A percentile compares a stretch with the other conserved stretches of the same genome.
Conservation (phyloP, 2,888 invertebrate genomes). For the Cactoblastis cactorum region DNA sequence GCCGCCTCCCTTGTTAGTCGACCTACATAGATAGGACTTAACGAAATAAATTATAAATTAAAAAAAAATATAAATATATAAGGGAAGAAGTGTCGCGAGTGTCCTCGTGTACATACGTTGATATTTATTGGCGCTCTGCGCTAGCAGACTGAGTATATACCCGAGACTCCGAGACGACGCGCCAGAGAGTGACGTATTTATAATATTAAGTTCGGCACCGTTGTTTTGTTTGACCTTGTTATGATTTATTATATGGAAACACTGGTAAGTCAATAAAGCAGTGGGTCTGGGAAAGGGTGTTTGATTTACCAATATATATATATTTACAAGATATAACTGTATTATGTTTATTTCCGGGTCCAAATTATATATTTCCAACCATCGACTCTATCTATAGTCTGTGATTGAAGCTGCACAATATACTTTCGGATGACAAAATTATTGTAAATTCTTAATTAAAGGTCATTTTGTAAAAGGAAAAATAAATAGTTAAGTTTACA, state of each 20-base stretch:
- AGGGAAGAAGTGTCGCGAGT: constrained; percentile 57
- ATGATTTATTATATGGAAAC: constrained; percentile 79
- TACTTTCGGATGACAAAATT: constrained; percentile 51
- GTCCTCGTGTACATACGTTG: constrained; percentile 74
- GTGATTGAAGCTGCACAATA: constrained; percentile 47
- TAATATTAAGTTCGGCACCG: constrained; percentile 73
- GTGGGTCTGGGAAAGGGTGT: constrained; percentile 77
- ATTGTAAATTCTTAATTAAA: constrained; percentile 70
- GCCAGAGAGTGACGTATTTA: constrained; percentile 72
- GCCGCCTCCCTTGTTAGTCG: constrained; percentile 42
- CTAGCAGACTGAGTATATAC: constrained; percentile 58
- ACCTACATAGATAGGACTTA: constrained; percentile 76
- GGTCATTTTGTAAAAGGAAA: constrained; percentile 73
- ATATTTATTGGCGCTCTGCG: constrained; percentile 73
- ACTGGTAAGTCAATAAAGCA: constrained; percentile 79
- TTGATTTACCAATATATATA: constrained; percentile 60
- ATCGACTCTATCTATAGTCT: constrained; percentile 45
- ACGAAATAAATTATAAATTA: constrained; percentile 78
- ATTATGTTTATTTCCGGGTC: constrained; percentile 68
- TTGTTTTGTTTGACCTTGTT: constrained; percentile 79
- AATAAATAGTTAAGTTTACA: constrained; percentile 77
- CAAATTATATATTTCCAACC: constrained; percentile 51
- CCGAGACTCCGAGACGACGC: constrained; percentile 46
- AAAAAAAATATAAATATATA: constrained; percentile 65
- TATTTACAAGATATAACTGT: constrained; percentile 30